Evolutionary conservation across 2,113 vertebrate species (phyloP).

Genomic region (Noctilio leporinus): DNA sequence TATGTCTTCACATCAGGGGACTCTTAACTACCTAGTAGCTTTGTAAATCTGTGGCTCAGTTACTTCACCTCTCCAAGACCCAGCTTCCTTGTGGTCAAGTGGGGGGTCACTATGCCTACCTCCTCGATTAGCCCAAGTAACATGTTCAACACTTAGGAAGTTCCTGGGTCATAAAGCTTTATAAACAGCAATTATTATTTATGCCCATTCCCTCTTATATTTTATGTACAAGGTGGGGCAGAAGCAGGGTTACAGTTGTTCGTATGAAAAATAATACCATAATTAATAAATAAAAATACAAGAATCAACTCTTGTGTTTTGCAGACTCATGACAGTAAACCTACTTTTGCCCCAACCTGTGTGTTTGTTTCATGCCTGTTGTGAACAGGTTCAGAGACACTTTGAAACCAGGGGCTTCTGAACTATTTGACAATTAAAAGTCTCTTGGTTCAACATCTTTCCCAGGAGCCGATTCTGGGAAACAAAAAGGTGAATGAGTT

Average conservation of each 20-base stretch:
- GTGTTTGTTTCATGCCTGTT: not conserved
- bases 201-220: not conserved
- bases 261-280: not conserved
- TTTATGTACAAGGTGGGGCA: not conserved
- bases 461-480: not conserved
- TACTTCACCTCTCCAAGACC: not conserved
- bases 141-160: not conserved
- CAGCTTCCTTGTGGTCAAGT: not conserved
- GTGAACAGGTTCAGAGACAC: not conserved
- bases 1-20: not conserved
- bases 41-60: not conserved
- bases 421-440: constrained; percentile 6
- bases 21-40: not conserved
- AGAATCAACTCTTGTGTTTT: not conserved
- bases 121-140: not conserved
- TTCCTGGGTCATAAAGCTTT: not conserved
- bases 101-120: not conserved
- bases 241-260: not conserved
- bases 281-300: not conserved
- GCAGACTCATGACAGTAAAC: not conserved
- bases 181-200: not conserved
- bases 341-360: not conserved
- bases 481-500: not conserved
- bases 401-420: not conserved
- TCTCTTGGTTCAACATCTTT: not conserved